Percentiles rank a stretch among this genome's conserved stretches.
These are phyloP conservation scores for Adineta ricciae DNA, from an alignment of 2,888 invertebrate genomes.

Conservation along the genomic window DNA sequence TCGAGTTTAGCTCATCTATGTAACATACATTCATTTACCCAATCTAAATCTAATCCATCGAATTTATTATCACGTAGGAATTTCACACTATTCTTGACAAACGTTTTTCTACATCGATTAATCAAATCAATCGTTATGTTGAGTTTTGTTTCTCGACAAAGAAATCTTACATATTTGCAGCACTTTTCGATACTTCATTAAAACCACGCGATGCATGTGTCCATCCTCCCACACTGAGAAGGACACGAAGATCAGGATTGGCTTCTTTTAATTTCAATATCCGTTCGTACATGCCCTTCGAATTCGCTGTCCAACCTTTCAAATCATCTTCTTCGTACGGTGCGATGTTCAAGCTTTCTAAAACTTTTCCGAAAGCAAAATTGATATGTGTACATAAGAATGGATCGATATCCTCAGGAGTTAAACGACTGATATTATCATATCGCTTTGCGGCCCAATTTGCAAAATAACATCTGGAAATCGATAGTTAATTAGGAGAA, in stretches of 20 bases:
- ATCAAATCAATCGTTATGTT: no score
- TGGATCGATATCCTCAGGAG: slow-evolving; percentile 33
- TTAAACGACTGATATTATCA: slow-evolving; percentile 27
- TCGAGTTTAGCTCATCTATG: no score
- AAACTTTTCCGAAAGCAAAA: slow-evolving; percentile 34
- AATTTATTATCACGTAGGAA: slow-evolving; percentile 32
- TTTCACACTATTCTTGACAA: slow-evolving; percentile 28
- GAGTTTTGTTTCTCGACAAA: not conserved
- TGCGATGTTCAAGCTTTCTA: slow-evolving; percentile 21
- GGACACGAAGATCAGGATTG: slow-evolving; percentile 30
- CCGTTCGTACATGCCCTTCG: slow-evolving; percentile 31
- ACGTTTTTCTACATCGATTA: slow-evolving; percentile 25
- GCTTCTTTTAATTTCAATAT: slow-evolving; percentile 22
- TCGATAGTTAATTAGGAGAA: no score
- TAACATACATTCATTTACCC: slow-evolving; percentile 6
- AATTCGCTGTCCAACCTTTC: slow-evolving; percentile 24
- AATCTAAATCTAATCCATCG: slow-evolving; percentile 34
- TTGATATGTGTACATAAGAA: slow-evolving; percentile 33
- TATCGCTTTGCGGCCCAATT: slow-evolving; percentile 34
- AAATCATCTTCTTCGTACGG: slow-evolving; percentile 34
- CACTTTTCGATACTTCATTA: slow-evolving; percentile 17
- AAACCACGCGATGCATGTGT: slow-evolving; percentile 26
- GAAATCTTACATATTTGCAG: not conserved
- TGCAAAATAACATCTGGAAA: slow-evolving; percentile 28
- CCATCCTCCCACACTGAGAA: slow-evolving; percentile 34